phyloP scores from a whole-genome alignment of 1,140 invertebrate species.

The Diprion similis region DNA sequence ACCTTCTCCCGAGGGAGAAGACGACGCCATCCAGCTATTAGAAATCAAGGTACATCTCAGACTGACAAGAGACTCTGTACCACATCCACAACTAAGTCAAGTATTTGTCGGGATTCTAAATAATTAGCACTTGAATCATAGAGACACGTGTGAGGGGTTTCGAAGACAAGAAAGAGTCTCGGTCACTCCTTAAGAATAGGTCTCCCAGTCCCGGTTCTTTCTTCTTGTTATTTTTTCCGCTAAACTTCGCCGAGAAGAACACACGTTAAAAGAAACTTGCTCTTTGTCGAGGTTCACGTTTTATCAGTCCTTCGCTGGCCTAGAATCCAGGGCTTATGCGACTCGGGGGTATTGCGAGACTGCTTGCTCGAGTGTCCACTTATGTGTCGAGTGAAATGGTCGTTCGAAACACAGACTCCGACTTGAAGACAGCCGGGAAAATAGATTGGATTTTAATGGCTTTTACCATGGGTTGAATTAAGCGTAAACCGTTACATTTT shows the following conservation, averaged over 20 bases:
- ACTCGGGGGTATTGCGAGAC: background rate
- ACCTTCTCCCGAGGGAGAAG: too few relatives aligned
- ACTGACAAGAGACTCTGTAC: background rate
- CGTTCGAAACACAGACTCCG: background rate
- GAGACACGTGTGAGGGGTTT: background rate
- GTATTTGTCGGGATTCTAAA: background rate
- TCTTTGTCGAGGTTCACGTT: background rate
- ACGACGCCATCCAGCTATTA: too few relatives aligned
- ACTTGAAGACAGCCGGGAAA: too few relatives aligned
- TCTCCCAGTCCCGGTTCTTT: background rate
- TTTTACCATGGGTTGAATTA: too few relatives aligned
- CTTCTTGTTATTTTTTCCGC: background rate
- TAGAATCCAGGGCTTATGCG: background rate
- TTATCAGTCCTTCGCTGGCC: background rate
- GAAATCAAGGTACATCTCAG: too few relatives aligned
- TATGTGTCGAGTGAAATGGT: background rate
- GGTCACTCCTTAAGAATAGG: background rate
- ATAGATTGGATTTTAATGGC: too few relatives aligned
- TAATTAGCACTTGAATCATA: constrained; percentile 2
- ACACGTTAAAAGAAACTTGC: background rate
- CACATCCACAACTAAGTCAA: background rate
- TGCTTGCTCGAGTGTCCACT: background rate
- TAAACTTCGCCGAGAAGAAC: background rate
- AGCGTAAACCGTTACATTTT: too few relatives aligned
- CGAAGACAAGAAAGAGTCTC: background rate